Base-by-base conservation (phyloP, 2,113 vertebrate genomes). In the Poeciliopsis turrubarensis region DNA sequence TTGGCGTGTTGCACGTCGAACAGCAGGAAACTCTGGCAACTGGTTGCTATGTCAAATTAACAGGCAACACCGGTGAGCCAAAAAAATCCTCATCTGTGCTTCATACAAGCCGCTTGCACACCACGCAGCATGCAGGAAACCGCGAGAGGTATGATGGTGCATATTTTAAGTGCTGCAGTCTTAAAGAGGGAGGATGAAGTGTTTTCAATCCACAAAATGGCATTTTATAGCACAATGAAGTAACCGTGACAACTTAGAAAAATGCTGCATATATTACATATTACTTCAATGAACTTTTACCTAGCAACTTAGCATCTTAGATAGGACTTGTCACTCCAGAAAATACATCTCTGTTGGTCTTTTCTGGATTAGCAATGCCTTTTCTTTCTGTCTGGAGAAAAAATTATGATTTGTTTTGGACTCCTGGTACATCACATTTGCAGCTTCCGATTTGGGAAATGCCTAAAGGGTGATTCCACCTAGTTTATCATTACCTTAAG, bases 1-100 rank as follows among this genome's bases (percentile, higher is more conserved):
- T 84, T 73, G 85, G 86, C 87, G 80, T 47, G 11, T 72, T 72
- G 47, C 78, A 30, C 70, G 3, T n/a, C 47, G 70, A 87, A 79
- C 85, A 78, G 84, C 78, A 88, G 90, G 85, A 83, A 81, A 67
- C 73, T 68, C 75, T 41, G 78, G 79, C 85, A 74, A 60, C 29
- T 70, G 51, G 79, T 70, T 41, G 66, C 44, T 72, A 70, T 85
- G 83, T 87, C 72, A 81, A 77, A 87, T 86, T 87, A 84, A 27
- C 79, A 83, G 83, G 72, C 76, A 83, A 84, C 73, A 86, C 75
- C 25, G 32, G 61, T 10, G 39, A 71, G 75, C 68, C 78, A 83
- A 47, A 37, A 31, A 31, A 72, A 69, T 68, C 54, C 37, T 78
- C 11, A 15, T 73, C n/a, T 19, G 47, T 60, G 68, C 81, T 79